Percentiles rank a stretch among this genome's conserved stretches.
Conservation (phyloP, 2,888 invertebrate genomes). For the Phasia obesa region DNA sequence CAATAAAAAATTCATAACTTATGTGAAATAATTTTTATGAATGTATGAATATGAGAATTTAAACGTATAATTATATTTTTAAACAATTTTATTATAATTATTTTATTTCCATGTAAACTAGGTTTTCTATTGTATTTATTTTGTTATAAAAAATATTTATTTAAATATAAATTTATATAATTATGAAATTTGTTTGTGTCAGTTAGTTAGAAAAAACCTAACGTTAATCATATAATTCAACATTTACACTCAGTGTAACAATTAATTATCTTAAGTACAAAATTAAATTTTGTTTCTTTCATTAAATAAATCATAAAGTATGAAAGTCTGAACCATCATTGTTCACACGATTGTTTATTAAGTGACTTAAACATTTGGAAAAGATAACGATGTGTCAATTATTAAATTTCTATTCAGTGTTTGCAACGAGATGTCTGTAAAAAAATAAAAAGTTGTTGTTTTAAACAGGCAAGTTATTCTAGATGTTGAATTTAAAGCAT, state of each 20-base stretch:
- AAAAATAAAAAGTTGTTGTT: no score
- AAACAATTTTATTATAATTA: background rate
- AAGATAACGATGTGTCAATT: background rate
- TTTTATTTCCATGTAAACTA: conserved; percentile 49
- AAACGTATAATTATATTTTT: conserved; percentile 4
- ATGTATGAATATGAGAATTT: conserved; percentile 38
- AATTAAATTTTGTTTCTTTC: background rate
- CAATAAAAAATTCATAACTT: conserved; percentile 42
- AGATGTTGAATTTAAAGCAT: no score
- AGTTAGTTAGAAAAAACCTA: conserved; percentile 10
- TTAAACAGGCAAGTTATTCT: no score
- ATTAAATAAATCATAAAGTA: background rate
- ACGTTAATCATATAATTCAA: background rate
- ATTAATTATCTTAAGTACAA: background rate
- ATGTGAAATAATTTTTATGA: conserved; percentile 9
- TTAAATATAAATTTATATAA: background rate
- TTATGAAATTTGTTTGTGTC: conserved; percentile 12
- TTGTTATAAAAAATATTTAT: background rate
- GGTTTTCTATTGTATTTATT: conserved; percentile 26
- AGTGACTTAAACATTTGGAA: background rate
- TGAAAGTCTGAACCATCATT: background rate
- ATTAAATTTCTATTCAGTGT: background rate
- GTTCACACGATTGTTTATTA: background rate
- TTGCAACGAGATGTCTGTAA: background rate
- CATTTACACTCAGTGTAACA: conserved; percentile 2